Evolutionary conservation across 2,888 invertebrate species (phyloP).

Genomic region (Cancer borealis): DNA sequence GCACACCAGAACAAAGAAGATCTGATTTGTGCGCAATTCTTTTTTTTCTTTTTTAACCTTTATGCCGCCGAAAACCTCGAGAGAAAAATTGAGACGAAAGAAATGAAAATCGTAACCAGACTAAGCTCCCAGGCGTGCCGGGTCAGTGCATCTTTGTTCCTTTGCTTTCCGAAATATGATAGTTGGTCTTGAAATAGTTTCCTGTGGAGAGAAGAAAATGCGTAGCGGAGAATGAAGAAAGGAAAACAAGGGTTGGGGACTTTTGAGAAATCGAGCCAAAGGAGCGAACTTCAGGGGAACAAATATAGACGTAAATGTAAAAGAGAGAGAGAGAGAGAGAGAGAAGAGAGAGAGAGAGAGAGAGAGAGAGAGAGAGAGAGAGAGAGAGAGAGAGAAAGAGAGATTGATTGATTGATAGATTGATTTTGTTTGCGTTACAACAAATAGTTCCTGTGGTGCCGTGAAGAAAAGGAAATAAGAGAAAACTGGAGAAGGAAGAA

Average conservation of each 20-base stretch:
- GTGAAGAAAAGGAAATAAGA: background rate
- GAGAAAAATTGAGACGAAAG: background rate
- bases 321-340: slow-evolving; percentile 22
- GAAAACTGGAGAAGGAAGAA: no score
- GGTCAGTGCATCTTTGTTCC: background rate
- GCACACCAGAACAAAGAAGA: background rate
- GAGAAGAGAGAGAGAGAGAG: background rate
- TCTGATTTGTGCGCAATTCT: background rate
- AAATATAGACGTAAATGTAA: background rate
- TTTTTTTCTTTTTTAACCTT: background rate
- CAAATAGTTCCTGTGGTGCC: no score
- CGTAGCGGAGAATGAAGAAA: background rate
- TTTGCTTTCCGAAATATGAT: background rate
- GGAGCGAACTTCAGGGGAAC: background rate
- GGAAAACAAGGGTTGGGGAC: background rate
- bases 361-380: slow-evolving; percentile 28
- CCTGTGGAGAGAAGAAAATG: background rate
- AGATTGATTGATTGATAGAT: no score
- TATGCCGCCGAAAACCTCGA: background rate
- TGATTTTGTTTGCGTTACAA: no score
- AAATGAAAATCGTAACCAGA: background rate
- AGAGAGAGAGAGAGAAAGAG: slow-evolving; percentile 40
- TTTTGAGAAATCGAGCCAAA: background rate
- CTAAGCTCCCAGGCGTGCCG: background rate
- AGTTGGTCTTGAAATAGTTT: background rate